Conservation (phyloP, 1,140 invertebrate genomes). For the Hyles vespertilio region DNA sequence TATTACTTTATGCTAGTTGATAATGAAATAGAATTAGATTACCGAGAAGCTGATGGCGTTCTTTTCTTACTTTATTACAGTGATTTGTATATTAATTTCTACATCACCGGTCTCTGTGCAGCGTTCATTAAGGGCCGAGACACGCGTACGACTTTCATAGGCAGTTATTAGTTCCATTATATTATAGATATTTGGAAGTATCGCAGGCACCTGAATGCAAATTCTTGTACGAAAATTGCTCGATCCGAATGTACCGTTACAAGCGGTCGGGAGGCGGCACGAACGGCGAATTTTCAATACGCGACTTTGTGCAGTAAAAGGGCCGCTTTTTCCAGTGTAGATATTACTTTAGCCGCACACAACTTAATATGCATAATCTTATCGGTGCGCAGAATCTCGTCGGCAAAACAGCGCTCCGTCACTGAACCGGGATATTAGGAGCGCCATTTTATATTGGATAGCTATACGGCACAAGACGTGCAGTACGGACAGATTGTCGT, state of each 20-base stretch:
- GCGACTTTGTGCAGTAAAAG: constrained; percentile 27
- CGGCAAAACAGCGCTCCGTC: constrained; percentile 62
- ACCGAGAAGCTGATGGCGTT: constrained; percentile 23
- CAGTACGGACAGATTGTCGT: constrained; percentile 75
- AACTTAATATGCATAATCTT: constrained; percentile 76
- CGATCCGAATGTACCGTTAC: constrained; percentile 29
- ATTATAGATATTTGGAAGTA: no score
- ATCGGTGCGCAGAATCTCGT: constrained; percentile 68
- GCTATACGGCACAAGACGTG: constrained; percentile 71
- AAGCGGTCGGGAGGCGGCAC: constrained; percentile 27
- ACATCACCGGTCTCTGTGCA: neutral
- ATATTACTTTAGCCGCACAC: constrained; percentile 68
- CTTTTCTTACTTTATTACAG: constrained; percentile 19
- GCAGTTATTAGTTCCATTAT: no score
- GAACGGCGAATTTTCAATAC: constrained; percentile 43
- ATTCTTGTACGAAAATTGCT: constrained; percentile 28
- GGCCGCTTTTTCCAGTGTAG: constrained; percentile 62
- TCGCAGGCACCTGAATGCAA: constrained; percentile 20
- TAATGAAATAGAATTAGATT: constrained; percentile 37
- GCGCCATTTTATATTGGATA: constrained; percentile 74
- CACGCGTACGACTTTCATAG: no score
- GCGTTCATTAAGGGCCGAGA: neutral
- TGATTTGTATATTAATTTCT: constrained; percentile 8
- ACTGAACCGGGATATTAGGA: constrained; percentile 71
- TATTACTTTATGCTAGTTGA: constrained; percentile 38